Evolutionary conservation across 2,888 invertebrate species (phyloP).

Genomic region (Netelia melanura): DNA sequence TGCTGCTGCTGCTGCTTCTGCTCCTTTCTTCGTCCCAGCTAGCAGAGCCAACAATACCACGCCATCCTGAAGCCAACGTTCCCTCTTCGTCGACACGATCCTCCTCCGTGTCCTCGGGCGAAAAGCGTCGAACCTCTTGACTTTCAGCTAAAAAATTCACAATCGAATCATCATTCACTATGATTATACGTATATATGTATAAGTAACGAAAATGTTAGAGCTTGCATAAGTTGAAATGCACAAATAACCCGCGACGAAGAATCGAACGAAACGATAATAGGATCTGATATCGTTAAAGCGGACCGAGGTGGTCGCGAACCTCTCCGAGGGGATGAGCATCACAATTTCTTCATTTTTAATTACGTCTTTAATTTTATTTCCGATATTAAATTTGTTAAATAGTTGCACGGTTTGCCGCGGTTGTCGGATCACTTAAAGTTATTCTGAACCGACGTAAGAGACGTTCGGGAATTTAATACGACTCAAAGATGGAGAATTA

Average conservation of each 20-base stretch:
- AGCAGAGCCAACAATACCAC: slow-evolving; percentile 59
- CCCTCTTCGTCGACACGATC: slow-evolving; percentile 46
- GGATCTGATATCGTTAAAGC: slow-evolving; percentile 8
- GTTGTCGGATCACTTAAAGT: no score
- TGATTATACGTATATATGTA: slow-evolving; percentile 31
- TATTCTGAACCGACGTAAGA: no score
- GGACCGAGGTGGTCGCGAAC: background rate
- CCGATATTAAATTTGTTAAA: no score
- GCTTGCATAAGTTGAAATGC: background rate
- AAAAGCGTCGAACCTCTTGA: slow-evolving; percentile 37
- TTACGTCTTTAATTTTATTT: no score
- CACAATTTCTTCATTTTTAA: background rate
- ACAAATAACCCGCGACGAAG: background rate
- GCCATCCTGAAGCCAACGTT: slow-evolving; percentile 54
- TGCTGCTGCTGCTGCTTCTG: slow-evolving; percentile 40
- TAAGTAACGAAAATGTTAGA: background rate
- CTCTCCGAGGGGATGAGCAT: background rate
- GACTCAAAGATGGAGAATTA: no score
- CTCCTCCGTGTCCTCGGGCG: slow-evolving; percentile 58
- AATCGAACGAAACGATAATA: slow-evolving; percentile 23
- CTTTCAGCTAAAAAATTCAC: slow-evolving; percentile 65
- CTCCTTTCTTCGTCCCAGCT: slow-evolving; percentile 42
- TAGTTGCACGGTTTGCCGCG: no score
- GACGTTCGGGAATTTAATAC: no score
- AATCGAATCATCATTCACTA: slow-evolving; percentile 57